These are phyloP conservation scores for Anoplius nigerrimus DNA, from an alignment of 2,888 invertebrate genomes.

Conservation along the genomic window DNA sequence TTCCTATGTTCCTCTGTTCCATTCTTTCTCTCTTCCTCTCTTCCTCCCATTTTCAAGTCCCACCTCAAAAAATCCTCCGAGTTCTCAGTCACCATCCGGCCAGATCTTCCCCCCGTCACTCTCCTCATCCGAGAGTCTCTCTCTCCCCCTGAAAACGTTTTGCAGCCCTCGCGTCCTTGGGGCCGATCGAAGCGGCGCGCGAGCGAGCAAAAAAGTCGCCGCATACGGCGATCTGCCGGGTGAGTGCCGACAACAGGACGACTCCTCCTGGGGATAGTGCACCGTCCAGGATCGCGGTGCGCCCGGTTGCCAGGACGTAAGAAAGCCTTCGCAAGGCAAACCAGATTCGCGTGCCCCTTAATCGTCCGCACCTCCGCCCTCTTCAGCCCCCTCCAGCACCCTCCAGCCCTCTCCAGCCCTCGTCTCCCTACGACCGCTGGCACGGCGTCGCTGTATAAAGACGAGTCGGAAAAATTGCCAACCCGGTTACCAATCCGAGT, in stretches of 20 bases:
- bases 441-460: conserved; percentile 16
- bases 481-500: conserved; percentile 51
- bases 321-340: conserved; percentile 58
- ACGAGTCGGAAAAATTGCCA: conserved; percentile 38
- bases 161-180: background rate
- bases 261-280: conserved; percentile 13
- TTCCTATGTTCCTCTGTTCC: too few species aligned
- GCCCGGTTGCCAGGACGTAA: conserved; percentile 39
- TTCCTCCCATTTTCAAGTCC: too few species aligned
- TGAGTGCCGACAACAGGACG: conserved; percentile 17
- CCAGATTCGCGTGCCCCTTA: conserved; percentile 37
- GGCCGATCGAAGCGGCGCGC: background rate
- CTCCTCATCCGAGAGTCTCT: too few species aligned
- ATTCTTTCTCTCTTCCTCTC: too few species aligned
- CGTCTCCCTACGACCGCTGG: conserved; percentile 8
- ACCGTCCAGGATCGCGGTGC: conserved; percentile 29
- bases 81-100: too few species aligned
- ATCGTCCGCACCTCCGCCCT: conserved; percentile 5
- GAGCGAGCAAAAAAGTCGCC: conserved; percentile 17
- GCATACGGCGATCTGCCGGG: conserved; percentile 17
- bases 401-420: too few species aligned
- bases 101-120: too few species aligned
- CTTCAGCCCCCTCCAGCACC: too few species aligned
- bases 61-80: too few species aligned
- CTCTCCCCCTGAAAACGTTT: too few species aligned